Conservation (phyloP, 2,113 vertebrate genomes). For the Pedetes capensis region DNA sequence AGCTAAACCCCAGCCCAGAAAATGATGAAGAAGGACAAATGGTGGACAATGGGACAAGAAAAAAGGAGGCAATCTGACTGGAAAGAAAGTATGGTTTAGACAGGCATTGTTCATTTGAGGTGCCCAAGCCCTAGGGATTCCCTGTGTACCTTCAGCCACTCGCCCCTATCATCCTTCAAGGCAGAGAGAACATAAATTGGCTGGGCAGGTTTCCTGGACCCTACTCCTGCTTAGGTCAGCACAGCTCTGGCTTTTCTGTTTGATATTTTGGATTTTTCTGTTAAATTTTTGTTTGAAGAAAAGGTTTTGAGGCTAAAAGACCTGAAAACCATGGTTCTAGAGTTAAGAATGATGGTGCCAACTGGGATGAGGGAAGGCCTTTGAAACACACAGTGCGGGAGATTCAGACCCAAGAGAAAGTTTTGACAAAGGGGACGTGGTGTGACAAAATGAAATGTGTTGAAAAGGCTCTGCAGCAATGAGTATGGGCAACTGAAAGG, state of each 20-base stretch:
- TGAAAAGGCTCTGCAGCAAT: neutral
- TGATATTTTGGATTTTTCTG: slow-evolving; percentile 46
- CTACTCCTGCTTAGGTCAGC: neutral
- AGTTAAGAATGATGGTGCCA: slow-evolving; percentile 29
- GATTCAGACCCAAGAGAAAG: slow-evolving; percentile 2
- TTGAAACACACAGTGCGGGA: neutral
- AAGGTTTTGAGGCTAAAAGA: slow-evolving; percentile 39
- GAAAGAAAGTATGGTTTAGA: neutral
- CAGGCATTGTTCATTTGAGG: neutral
- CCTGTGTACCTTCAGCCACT: neutral
- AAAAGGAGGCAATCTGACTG: neutral
- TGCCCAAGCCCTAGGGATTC: neutral
- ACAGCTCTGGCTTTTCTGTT: slow-evolving; percentile 43
- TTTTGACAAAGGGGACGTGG: slow-evolving; percentile 33
- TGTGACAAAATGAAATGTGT: neutral
- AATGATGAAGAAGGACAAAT: neutral
- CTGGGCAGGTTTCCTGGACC: slow-evolving; percentile 12
- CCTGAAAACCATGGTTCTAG: slow-evolving; percentile 6
- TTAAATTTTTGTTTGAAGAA: slow-evolving; percentile 59
- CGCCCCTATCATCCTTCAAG: neutral
- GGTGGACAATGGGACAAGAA: neutral
- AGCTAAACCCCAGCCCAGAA: too few species aligned
- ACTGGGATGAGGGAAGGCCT: neutral
- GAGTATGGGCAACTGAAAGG: neutral
- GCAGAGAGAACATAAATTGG: neutral